Evolutionary conservation across 2,888 invertebrate genomes (phyloP).

Genomic region (Amblyteles armatorius): DNA sequence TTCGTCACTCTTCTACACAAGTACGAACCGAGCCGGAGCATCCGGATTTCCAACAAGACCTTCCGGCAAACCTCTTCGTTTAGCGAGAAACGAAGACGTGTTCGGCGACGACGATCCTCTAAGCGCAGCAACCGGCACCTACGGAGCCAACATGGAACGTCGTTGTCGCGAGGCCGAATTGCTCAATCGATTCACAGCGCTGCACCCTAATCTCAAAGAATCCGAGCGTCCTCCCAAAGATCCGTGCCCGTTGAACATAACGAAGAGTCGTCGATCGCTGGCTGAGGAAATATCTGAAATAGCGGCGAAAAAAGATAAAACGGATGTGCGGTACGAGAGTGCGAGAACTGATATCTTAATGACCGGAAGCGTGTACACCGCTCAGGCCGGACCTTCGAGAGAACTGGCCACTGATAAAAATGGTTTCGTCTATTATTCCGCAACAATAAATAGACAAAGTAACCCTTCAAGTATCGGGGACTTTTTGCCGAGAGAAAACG

Average conservation of each 20-base stretch:
- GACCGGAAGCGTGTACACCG: slow-evolving; percentile 18
- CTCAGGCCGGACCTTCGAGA: neutral
- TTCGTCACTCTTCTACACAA: slow-evolving; percentile 58
- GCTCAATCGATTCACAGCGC: slow-evolving; percentile 64
- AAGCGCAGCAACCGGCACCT: slow-evolving; percentile 7
- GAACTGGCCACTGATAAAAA: slow-evolving; percentile 31
- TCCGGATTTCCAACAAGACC: slow-evolving; percentile 47
- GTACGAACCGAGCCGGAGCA: slow-evolving; percentile 25
- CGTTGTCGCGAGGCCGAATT: slow-evolving; percentile 30
- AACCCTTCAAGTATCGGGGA: neutral
- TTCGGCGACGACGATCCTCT: slow-evolving; percentile 19
- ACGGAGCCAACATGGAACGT: neutral
- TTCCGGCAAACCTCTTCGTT: slow-evolving; percentile 59
- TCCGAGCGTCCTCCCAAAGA: slow-evolving; percentile 70
- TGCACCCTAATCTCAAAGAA: slow-evolving; percentile 71
- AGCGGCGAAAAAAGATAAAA: slow-evolving; percentile 52
- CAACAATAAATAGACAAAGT: neutral
- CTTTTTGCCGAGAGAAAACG: no score
- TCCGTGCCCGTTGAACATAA: slow-evolving; percentile 63
- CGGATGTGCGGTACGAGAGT: neutral
- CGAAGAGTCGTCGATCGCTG: slow-evolving; percentile 63
- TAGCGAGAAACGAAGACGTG: slow-evolving; percentile 50
- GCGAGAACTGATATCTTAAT: slow-evolving; percentile 10
- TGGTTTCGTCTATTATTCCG: neutral
- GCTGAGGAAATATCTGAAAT: slow-evolving; percentile 71